Evolutionary conservation across 2,888 invertebrate species (phyloP).

Genomic region (Pyrrhosoma nymphula): DNA sequence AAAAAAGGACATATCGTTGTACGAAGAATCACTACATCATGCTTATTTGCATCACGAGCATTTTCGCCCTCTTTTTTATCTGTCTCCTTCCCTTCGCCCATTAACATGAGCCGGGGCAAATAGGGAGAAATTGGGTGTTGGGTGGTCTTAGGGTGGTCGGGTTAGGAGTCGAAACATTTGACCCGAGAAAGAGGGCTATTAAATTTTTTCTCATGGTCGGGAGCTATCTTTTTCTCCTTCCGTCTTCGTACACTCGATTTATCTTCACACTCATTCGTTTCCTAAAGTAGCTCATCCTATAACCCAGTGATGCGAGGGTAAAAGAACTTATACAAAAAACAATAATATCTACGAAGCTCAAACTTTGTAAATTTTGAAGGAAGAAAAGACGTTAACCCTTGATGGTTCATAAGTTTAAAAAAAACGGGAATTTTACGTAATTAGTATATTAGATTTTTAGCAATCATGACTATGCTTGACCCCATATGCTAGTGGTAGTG

Average conservation of each 20-base stretch:
- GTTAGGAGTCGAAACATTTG: background rate
- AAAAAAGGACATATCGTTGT: no score
- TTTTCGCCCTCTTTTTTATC: background rate
- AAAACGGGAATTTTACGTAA: no score
- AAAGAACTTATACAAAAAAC: background rate
- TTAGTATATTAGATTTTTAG: no score
- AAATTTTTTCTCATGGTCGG: slow-evolving; percentile 15
- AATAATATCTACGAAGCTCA: no score
- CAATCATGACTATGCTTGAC: no score
- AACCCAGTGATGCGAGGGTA: no score
- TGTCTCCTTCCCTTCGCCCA: background rate
- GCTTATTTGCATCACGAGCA: slow-evolving; percentile 57
- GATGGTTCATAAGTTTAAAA: no score
- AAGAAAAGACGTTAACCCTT: no score
- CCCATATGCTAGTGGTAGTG: no score
- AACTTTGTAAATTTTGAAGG: no score
- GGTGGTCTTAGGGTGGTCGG: no score
- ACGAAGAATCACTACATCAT: no score
- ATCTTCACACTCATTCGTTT: background rate
- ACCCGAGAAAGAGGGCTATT: slow-evolving; percentile 26
- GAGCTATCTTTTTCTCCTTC: background rate
- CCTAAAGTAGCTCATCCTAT: background rate
- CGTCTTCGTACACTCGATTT: background rate
- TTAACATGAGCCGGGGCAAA: background rate
- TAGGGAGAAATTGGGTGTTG: background rate